These are phyloP conservation scores for Alcedo quadribrachys DNA, from an alignment of 2,797 vertebrate species.

Conservation along the genomic window DNA sequence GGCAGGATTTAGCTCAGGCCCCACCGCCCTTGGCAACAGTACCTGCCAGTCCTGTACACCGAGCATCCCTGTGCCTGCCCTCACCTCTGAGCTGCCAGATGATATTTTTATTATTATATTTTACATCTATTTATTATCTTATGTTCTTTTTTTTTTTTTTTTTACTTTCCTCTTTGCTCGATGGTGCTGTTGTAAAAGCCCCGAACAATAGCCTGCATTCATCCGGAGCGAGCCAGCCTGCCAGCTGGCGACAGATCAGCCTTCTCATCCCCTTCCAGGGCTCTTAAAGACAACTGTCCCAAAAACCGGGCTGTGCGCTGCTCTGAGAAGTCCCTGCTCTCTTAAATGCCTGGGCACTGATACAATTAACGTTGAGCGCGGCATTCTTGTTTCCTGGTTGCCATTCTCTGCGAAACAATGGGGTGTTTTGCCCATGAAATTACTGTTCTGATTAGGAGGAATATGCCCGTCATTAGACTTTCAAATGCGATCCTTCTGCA, in stretches of 20 bases:
- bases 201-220: slow-evolving; percentile 36
- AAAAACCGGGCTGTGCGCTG: background rate
- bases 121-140: background rate
- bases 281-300: slow-evolving; percentile 25
- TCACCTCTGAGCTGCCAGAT: background rate
- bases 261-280: slow-evolving; percentile 14
- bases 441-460: slow-evolving; percentile 17
- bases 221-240: background rate
- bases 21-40: rapidly evolving
- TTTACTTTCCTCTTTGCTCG: background rate
- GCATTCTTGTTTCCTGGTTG: slow-evolving; percentile 31
- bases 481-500: slow-evolving; percentile 17
- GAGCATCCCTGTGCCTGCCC: background rate
- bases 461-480: slow-evolving; percentile 31
- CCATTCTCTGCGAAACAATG: slow-evolving; percentile 27
- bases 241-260: slow-evolving; percentile 28
- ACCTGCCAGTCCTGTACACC: rapidly evolving
- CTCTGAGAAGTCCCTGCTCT: background rate
- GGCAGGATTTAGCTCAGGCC: background rate
- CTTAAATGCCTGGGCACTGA: slow-evolving; percentile 9
- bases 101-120: background rate
- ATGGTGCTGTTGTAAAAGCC: background rate
- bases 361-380: background rate
- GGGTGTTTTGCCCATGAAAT: slow-evolving; percentile 56
- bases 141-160: no score